Percentiles rank a stretch among this genome's conserved stretches.
Conservation (phyloP, 2,888 invertebrate genomes). For the Macaria notata region DNA sequence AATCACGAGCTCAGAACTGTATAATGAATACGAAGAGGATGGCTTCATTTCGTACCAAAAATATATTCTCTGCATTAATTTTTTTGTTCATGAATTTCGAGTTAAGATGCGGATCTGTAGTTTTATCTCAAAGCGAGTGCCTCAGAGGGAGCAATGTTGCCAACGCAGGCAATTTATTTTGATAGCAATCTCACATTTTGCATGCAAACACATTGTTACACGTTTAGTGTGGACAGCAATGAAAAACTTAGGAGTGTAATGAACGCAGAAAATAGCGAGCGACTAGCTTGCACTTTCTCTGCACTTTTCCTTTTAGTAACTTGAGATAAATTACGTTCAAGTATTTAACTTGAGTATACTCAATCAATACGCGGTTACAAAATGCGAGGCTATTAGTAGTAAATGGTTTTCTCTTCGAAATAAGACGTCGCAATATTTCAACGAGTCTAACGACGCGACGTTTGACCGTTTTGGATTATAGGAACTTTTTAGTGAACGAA, state of each 20-base stretch:
- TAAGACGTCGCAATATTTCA: too few relatives aligned
- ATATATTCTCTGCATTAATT: not conserved
- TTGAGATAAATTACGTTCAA: not conserved
- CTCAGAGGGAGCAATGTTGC: conserved; percentile 27
- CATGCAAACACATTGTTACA: conserved; percentile 14
- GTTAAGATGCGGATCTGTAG: conserved; percentile 35
- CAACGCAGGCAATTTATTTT: conserved; percentile 29
- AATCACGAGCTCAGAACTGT: too few relatives aligned
- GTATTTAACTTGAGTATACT: too few relatives aligned
- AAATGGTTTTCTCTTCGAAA: too few relatives aligned
- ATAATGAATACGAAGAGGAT: too few relatives aligned
- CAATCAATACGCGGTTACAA: too few relatives aligned
- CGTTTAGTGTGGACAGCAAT: conserved; percentile 13
- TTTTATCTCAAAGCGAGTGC: conserved; percentile 35
- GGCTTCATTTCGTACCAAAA: not conserved
- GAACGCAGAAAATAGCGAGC: conserved; percentile 4
- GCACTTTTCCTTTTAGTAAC: conserved; percentile 3
- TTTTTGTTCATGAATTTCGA: too few relatives aligned
- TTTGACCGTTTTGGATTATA: too few relatives aligned
- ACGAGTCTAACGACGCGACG: too few relatives aligned
- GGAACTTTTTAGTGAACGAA: too few relatives aligned
- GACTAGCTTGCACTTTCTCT: conserved; percentile 15
- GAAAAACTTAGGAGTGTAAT: conserved; percentile 8
- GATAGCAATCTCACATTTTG: conserved; percentile 25
- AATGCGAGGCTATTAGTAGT: too few relatives aligned